A percentile compares a stretch with the other conserved stretches of the same genome.
phyloP scores from a whole-genome alignment of 2,888 invertebrate genomes.

The Pomacea canaliculata region DNA sequence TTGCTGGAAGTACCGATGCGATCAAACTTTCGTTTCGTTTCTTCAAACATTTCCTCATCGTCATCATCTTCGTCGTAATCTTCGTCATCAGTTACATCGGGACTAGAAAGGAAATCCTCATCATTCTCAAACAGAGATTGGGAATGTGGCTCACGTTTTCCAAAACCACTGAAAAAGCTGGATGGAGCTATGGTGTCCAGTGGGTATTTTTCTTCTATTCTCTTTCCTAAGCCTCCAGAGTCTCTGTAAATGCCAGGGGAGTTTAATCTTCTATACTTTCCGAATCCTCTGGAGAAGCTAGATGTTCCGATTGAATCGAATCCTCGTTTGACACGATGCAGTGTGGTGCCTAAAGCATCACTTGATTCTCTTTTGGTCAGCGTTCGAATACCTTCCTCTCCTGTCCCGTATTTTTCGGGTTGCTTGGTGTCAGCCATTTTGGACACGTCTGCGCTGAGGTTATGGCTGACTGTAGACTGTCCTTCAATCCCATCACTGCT shows the following conservation, averaged over 20 bases:
- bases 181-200: slow-evolving; percentile 23
- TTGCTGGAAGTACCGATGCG: background rate
- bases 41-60: background rate
- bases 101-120: background rate
- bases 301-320: slow-evolving; percentile 14
- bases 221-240: slow-evolving; percentile 10
- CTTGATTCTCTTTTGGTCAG: no score
- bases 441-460: no score
- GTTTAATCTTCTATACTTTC: background rate
- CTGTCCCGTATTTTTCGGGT: no score
- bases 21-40: background rate
- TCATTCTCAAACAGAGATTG: background rate
- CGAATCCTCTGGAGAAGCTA: slow-evolving; percentile 9
- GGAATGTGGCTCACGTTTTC: slow-evolving; percentile 14
- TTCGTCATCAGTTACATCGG: background rate
- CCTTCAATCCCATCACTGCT: background rate
- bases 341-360: no score
- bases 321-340: background rate
- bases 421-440: background rate
- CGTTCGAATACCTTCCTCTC: no score
- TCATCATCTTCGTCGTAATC: background rate
- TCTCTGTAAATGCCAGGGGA: background rate
- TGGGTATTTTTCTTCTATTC: slow-evolving; percentile 13
- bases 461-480: no score
- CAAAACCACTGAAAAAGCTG: slow-evolving; percentile 12